Conservation (phyloP, 1,140 invertebrate species). For the Eriocheir sinensis region DNA sequence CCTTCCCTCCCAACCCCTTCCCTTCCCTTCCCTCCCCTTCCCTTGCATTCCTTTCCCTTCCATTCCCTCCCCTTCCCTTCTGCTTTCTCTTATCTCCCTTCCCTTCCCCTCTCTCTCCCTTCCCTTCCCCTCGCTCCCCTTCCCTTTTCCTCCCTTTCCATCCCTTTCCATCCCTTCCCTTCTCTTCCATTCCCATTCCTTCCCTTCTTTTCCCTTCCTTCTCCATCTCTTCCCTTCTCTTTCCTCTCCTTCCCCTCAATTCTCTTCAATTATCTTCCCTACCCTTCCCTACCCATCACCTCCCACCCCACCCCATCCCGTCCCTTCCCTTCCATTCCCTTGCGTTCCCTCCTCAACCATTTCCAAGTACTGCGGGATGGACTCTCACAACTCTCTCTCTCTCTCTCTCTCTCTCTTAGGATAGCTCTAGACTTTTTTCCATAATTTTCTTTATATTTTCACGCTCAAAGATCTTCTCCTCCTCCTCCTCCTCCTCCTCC, state of each 20-base stretch:
- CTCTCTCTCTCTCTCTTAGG: too few relatives aligned
- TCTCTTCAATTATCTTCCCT: background rate
- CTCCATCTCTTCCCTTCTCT: background rate
- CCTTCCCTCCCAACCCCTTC: background rate
- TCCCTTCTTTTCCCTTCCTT: background rate
- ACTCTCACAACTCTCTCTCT: too few relatives aligned
- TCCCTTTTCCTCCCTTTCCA: too few relatives aligned
- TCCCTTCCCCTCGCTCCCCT: background rate
- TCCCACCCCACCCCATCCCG: too few relatives aligned
- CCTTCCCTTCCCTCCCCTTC: background rate
- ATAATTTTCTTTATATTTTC: too few relatives aligned
- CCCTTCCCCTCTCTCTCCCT: background rate
- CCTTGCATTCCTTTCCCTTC: background rate
- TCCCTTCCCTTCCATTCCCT: too few relatives aligned
- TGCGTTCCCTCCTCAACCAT: too few relatives aligned
- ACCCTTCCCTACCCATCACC: too few relatives aligned
- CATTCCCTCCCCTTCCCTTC: background rate
- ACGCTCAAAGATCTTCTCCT: too few relatives aligned
- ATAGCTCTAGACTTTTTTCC: too few relatives aligned
- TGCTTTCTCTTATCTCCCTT: background rate
- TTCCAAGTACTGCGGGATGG: too few relatives aligned
- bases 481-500: background rate
- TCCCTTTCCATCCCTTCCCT: background rate
- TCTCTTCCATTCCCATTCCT: background rate
- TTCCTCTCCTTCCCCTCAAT: background rate